These are phyloP conservation scores for Cephonodes hylas DNA, from an alignment of 2,888 invertebrate species.

Conservation along the genomic window DNA sequence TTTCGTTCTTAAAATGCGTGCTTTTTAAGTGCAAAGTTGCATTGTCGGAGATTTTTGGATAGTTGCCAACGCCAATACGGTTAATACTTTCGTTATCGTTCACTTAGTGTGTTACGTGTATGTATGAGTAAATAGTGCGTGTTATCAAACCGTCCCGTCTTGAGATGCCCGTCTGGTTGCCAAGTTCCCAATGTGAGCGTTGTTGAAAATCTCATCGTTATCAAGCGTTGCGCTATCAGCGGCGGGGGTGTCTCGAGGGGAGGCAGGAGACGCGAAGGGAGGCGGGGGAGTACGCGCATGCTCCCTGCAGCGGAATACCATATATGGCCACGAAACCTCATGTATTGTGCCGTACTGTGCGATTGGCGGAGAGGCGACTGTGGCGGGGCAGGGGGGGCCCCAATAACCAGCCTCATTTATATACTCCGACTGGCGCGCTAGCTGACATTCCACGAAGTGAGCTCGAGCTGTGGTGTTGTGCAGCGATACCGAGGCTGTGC, in stretches of 20 bases:
- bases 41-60: constrained; percentile 6
- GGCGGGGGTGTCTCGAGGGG: constrained; percentile 39
- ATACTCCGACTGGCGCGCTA: constrained; percentile 75
- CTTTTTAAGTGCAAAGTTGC: neutral
- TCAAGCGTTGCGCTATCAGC: constrained; percentile 61
- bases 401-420: constrained; percentile 80
- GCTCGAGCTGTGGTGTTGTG: constrained; percentile 75
- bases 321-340: constrained; percentile 73
- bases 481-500: constrained; percentile 78
- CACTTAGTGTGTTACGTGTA: constrained; percentile 20
- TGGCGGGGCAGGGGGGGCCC: constrained; percentile 77
- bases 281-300: constrained; percentile 64
- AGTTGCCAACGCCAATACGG: constrained; percentile 35
- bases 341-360: constrained; percentile 79
- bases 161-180: constrained; percentile 19
- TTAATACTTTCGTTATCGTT: constrained; percentile 37
- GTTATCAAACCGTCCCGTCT: constrained; percentile 18
- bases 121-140: constrained; percentile 21
- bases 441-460: constrained; percentile 78
- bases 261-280: constrained; percentile 48
- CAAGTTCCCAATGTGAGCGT: constrained; percentile 37
- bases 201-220: constrained; percentile 56
- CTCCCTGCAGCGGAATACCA: constrained; percentile 82
- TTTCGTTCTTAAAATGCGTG: neutral
- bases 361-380: constrained; percentile 81